phyloP scores from a whole-genome alignment of 2,797 vertebrate genomes.

The Paramormyrops hopkinsi region DNA sequence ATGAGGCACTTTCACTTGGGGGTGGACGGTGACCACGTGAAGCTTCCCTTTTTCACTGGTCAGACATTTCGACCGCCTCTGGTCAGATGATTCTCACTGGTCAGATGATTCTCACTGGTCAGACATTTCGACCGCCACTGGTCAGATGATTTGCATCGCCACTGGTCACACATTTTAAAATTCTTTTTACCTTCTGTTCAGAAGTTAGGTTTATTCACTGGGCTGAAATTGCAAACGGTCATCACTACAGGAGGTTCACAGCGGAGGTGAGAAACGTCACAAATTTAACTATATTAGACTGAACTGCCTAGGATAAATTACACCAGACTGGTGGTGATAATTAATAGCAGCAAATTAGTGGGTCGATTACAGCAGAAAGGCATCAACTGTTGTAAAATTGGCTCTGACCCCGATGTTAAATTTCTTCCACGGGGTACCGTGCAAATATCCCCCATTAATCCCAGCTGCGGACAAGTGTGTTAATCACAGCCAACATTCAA shows the following conservation, averaged over 20 bases:
- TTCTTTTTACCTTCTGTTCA: not conserved
- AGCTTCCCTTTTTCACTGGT: not conserved
- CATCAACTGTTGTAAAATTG: not conserved
- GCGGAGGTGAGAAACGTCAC: not conserved
- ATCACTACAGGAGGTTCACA: not conserved
- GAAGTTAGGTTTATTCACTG: not conserved
- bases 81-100: too few relatives aligned
- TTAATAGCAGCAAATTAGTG: constrained; percentile 47
- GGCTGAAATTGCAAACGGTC: not conserved
- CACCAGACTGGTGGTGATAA: not conserved
- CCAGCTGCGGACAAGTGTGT: constrained; percentile 25
- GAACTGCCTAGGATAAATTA: not conserved
- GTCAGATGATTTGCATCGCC: not conserved
- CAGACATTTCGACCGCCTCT: too few relatives aligned
- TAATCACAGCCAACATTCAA: constrained; percentile 36
- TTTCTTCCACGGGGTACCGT: constrained; percentile 37
- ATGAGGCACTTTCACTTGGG: not conserved
- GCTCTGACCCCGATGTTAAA: constrained; percentile 40
- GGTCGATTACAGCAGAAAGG: constrained; percentile 46
- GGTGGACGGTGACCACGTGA: not conserved
- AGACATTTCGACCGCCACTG: not conserved
- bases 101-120: not conserved
- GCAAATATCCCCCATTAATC: constrained; percentile 37
- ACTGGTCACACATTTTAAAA: not conserved
- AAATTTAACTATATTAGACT: not conserved